Evolutionary conservation across 2,888 invertebrate genomes (phyloP), one percentile per base, ranked within the genome.

Genomic region (Hermodice carunculata): DNA sequence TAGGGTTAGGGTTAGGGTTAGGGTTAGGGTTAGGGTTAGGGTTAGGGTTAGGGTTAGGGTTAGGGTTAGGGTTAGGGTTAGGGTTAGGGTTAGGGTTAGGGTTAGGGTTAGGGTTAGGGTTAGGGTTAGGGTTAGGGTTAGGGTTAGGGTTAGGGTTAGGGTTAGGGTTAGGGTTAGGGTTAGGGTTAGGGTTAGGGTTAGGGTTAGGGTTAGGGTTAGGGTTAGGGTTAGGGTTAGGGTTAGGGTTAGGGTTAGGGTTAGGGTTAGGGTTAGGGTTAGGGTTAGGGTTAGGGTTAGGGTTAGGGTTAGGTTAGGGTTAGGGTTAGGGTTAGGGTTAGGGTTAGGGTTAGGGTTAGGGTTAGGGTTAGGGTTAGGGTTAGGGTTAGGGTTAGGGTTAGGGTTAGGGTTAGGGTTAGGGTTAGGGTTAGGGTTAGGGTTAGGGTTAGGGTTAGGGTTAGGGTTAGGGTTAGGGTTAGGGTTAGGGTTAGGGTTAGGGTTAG

Each of bases 261-360:
- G 60, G 60, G 60, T 51, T 51, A 60, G 61, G 60, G 60, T 60
- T 60, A 60, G 60, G 60, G 67, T 57, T 44, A 57, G 57, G 57
- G 57, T 57, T 57, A 57, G 57, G 57, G 67, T n/a, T 67, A 65
- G 71, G 71, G 61, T 69, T 69, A 65, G 69, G 71, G 67, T 72
- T 67, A 65, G n/a, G n/a, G n/a, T n/a, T n/a, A n/a, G n/a, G n/a
- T n/a, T n/a, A n/a, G n/a, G n/a, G n/a, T n/a, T n/a, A 65, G 71
- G 71, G 62, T 70, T 65, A 65, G 67, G 65, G 66, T 67, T 42
- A 61, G 72, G 67, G 54, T 71, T 64, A 59, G 67, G 67, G 60
- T 70, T 59, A 56, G 61, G 69, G 60, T 46, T 29, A 32, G 43
- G 43, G 43, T 46, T 29, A 46, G 58, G 43, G 43, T 44, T 29